Conservation (phyloP, 2,113 vertebrate species). For the Cisticola juncidis region DNA sequence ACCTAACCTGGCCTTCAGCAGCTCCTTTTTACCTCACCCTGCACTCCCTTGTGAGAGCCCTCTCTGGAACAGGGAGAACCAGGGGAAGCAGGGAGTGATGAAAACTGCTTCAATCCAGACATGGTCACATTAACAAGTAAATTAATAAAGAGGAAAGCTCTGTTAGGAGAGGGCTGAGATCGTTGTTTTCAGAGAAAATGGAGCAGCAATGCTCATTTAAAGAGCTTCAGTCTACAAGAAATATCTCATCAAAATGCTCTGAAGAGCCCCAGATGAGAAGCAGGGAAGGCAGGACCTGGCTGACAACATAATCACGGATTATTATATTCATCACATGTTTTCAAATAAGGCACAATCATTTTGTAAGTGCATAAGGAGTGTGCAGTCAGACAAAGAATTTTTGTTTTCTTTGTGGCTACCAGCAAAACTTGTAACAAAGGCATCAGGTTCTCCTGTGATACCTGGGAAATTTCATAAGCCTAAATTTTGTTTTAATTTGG, state of each 20-base stretch:
- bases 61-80: not conserved
- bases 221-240: not conserved
- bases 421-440: not conserved
- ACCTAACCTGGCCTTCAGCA: not conserved
- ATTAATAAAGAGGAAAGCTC: not conserved
- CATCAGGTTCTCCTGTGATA: not conserved
- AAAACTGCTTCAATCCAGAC: not conserved
- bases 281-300: not conserved
- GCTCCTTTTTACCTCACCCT: not conserved
- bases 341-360: not conserved
- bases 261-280: not conserved
- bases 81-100: not conserved
- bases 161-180: not conserved
- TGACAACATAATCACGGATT: not conserved
- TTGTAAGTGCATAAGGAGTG: not conserved
- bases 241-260: not conserved
- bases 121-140: not conserved
- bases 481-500: not conserved
- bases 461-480: not conserved
- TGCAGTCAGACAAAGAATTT: not conserved
- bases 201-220: not conserved
- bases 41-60: not conserved
- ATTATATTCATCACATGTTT: not conserved
- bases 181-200: accelerated
- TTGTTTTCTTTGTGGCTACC: not conserved